Evolutionary conservation across 2,113 vertebrate species (phyloP).

Genomic region (Petrocephalus zakoni): DNA sequence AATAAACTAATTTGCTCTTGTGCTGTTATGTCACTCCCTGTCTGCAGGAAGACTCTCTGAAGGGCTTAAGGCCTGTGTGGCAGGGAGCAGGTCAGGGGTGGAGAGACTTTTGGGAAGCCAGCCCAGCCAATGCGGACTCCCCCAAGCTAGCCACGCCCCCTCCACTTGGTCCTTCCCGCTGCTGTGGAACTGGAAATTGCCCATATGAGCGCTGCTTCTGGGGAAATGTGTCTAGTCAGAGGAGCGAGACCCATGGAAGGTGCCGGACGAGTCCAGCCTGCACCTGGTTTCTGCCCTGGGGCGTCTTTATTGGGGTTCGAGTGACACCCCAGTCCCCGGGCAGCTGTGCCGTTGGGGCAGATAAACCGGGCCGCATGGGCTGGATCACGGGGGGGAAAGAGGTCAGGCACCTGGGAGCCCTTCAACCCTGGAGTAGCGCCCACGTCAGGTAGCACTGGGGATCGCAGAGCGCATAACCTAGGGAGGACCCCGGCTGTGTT

Average conservation of each 20-base stretch:
- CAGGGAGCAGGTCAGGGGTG: conserved; percentile 43
- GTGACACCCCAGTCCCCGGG: not conserved
- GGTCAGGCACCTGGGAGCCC: not conserved
- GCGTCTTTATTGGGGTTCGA: not conserved
- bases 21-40: not conserved
- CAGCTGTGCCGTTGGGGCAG: not conserved
- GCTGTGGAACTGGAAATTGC: conserved; percentile 68
- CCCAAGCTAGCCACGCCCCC: conserved; percentile 34
- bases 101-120: conserved; percentile 35
- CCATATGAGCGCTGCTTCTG: conserved; percentile 50
- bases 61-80: conserved; percentile 52
- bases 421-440: not conserved
- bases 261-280: not conserved
- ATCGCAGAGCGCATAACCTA: not conserved
- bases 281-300: not conserved
- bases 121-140: not conserved
- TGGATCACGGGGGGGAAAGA: not conserved
- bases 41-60: conserved; percentile 50
- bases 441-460: not conserved
- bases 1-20: not conserved
- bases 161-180: conserved; percentile 48
- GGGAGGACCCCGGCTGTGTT: not conserved
- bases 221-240: conserved; percentile 10
- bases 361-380: not conserved
- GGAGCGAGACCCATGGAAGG: not conserved